Base-by-base conservation (phyloP, 1,140 invertebrate species). In the Macrosteles quadrilineatus region DNA sequence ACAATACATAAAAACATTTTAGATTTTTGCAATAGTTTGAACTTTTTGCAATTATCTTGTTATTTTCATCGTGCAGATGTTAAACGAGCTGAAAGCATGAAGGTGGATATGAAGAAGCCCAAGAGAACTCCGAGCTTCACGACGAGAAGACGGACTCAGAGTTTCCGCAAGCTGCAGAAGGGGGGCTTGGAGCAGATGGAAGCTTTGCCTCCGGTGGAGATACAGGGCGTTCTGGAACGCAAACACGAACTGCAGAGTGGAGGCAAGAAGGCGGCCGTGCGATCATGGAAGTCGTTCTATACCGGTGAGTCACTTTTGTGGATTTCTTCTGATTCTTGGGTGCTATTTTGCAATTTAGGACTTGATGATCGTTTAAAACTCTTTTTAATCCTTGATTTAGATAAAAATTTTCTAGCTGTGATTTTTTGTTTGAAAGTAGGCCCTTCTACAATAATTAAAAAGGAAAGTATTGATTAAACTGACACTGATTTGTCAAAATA, bases 261-360 rank as follows among this genome's bases (percentile, higher is more conserved):
- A 19, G 96, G 96, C 2, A 98, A 97, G 81, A 91, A 94, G 73
- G 96, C 97, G 0, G 92, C 96, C 0, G 93, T 98, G 12, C 83
- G 97, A 3, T 96, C 95, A 0, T 99, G 97, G 97, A 97, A 97
- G 76, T 89, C 88, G 59, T 96, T 93, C 81, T 97, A 98, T 79
- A 95, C 94, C 2, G 83, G 84, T 85, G 72, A 71, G 17, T 2
- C 3, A 32, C 14, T 36, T 6, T 36, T 36, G 14, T 14, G 19
- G 17, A 32, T 27, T 62, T 65, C 9, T 2, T 17, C 23, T 57
- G 14, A n/a, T 57, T n/a, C 6, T 17, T 57, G 6, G 11, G 23
- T 23, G 23, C 19, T 11, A 27, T 0, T 11, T 19, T 67, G 64
- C n/a, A n/a, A n/a, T 43, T 43, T 43, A 43, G 40, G n/a, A 43